Base-by-base conservation (phyloP, 2,888 invertebrate genomes). In the Cantharis flavilabris region DNA sequence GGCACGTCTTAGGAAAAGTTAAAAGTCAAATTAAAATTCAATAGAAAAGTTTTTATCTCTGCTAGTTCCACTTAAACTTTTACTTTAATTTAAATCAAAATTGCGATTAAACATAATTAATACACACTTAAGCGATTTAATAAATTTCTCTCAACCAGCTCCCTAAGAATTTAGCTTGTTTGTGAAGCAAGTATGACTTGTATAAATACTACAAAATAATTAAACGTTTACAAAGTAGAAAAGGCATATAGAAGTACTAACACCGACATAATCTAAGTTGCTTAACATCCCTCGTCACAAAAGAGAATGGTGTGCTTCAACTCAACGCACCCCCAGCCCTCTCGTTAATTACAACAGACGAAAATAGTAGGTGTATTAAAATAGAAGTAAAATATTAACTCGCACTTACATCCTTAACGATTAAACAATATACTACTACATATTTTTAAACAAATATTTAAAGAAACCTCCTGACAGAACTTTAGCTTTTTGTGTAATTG, bases 181-280 rank as follows among this genome's bases (percentile, higher is more conserved):
- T 72, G 26, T 62, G n/a, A 18, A 28, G 64, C 30, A 72, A 49
- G 70, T 49, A 64, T 28, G 23, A 28, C 33, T 33, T 14, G 7
- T 71, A 70, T 33, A 73, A 73, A 64, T 70, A 73, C 67, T 77
- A 69, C 74, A 74, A 69, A 77, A 74, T 77, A 77, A 77, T 77
- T 77, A 77, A 77, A 71, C 65, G 77, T 69, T 69, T 67, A 71
- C 71, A 64, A 72, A 74, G 69, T 69, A 70, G 70, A 77, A 74
- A 30, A 77, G 74, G 72, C 70, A 76, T 76, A 70, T 76, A 73
- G 76, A 76, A 70, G 71, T 62, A 49, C 73, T 73, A 74, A 70
- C 65, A 49, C 71, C 70, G 62, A 77, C 77, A 77, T 77, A 77
- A 76, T 74, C 77, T 71, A 71, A 73, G 74, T 77, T 77, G 73